Evolutionary conservation across 1,140 invertebrate genomes (phyloP).

Genomic region (Drosophila elegans): DNA sequence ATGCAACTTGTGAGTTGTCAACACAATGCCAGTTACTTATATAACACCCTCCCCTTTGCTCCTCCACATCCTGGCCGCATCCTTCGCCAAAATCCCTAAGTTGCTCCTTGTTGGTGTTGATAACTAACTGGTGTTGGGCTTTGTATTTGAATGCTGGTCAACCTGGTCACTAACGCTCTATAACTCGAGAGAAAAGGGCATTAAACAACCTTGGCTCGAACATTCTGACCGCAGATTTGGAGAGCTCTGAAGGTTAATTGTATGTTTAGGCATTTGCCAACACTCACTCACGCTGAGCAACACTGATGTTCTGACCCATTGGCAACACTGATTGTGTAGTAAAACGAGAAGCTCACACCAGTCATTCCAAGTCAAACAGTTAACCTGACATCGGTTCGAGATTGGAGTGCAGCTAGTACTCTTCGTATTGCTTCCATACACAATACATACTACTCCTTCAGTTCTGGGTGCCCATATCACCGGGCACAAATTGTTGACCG

Average conservation of each 20-base stretch:
- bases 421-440: not conserved
- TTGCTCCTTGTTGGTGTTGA: constrained; percentile 41
- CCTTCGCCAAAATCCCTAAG: constrained; percentile 8
- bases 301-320: constrained; percentile 16
- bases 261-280: not conserved
- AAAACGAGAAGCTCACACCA: not conserved
- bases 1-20: constrained; percentile 80
- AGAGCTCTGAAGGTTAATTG: constrained; percentile 5
- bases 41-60: too few relatives aligned
- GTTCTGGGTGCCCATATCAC: constrained; percentile 40
- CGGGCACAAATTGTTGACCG: constrained; percentile 65
- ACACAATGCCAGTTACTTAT: constrained; percentile 60
- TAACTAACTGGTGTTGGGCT: constrained; percentile 52
- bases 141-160: constrained; percentile 50
- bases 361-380: constrained; percentile 40
- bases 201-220: constrained; percentile 10
- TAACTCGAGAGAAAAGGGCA: not conserved
- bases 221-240: not conserved
- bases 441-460: not conserved
- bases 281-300: constrained; percentile 17
- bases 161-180: constrained; percentile 9
- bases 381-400: constrained; percentile 35
- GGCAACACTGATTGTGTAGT: constrained; percentile 33
- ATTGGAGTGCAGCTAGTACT: constrained; percentile 13
- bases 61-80: constrained; percentile 5